phyloP scores from a whole-genome alignment of 1,140 invertebrate species.

The Drosophila guanche region DNA sequence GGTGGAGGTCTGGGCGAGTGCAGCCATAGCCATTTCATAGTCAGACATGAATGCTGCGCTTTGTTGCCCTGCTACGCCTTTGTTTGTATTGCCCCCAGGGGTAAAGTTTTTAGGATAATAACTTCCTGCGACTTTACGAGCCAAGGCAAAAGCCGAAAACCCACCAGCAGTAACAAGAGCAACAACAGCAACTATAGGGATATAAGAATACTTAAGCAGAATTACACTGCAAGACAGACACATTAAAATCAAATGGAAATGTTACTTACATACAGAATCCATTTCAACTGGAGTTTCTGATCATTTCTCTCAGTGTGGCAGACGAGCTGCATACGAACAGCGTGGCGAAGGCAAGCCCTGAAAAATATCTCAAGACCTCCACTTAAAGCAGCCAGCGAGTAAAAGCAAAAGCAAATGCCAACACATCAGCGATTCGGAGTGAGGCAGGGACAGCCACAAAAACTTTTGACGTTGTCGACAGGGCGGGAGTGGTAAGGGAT shows the following conservation, averaged over 20 bases:
- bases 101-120: conserved; percentile 83
- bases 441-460: conserved; percentile 59
- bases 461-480: conserved; percentile 72
- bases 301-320: conserved; percentile 12
- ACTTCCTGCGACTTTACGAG: conserved; percentile 82
- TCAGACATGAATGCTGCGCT: conserved; percentile 79
- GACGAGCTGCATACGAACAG: conserved; percentile 61
- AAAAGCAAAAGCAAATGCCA: conserved; percentile 61
- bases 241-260: background rate
- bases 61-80: conserved; percentile 79
- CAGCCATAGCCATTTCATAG: conserved; percentile 71
- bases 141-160: conserved; percentile 71
- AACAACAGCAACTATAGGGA: conserved; percentile 56
- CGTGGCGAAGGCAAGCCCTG: conserved; percentile 40
- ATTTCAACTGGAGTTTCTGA: too few relatives aligned
- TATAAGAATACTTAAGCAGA: conserved; percentile 77
- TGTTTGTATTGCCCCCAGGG: conserved; percentile 82
- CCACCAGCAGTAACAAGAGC: conserved; percentile 41
- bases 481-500: conserved; percentile 2
- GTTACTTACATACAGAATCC: too few relatives aligned
- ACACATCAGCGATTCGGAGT: conserved; percentile 55
- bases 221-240: conserved; percentile 19
- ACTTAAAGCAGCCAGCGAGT: conserved; percentile 67
- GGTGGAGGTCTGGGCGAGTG: conserved; percentile 25
- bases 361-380: conserved; percentile 73